Evolutionary conservation across 1,140 invertebrate species (phyloP).

Genomic region (Triops longicaudatus): DNA sequence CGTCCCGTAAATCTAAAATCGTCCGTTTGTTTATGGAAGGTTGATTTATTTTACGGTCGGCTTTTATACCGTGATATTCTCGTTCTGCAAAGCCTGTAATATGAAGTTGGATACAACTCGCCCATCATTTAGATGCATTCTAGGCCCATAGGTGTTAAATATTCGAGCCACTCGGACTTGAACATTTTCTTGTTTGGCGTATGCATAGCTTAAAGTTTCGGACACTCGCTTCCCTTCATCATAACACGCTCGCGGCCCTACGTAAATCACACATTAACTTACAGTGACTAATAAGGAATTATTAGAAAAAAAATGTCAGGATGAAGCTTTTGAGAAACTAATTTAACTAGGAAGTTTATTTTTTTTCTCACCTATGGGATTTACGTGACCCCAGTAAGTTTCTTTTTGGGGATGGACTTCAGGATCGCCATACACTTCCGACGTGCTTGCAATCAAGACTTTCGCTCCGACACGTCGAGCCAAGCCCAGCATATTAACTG

Average conservation of each 20-base stretch:
- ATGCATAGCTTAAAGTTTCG: slow-evolving; percentile 93
- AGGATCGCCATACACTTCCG: slow-evolving; percentile 98
- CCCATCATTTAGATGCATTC: slow-evolving; percentile 99
- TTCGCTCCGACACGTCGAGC: slow-evolving; percentile 88
- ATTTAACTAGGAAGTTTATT: too few species aligned
- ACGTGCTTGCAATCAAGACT: slow-evolving; percentile 93
- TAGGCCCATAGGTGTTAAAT: slow-evolving; percentile 98
- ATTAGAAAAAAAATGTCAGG: not conserved
- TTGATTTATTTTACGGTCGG: slow-evolving; percentile 2
- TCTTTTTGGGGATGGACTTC: slow-evolving; percentile 90
- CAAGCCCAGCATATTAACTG: slow-evolving; percentile 96
- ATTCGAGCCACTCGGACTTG: slow-evolving; percentile 92
- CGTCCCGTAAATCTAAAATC: slow-evolving; percentile 76
- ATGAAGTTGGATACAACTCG: slow-evolving; percentile 98
- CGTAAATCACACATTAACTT: slow-evolving; percentile 9
- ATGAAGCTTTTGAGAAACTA: too few species aligned
- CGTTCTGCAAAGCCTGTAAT: slow-evolving; percentile 86
- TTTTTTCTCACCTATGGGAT: slow-evolving; percentile 76
- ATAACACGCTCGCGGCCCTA: slow-evolving; percentile 78
- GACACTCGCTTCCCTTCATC: slow-evolving; percentile 98
- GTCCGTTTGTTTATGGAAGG: slow-evolving; percentile 27
- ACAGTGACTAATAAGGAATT: slow-evolving; percentile 1
- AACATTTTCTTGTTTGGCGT: slow-evolving; percentile 92
- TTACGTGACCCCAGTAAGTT: slow-evolving; percentile 97
- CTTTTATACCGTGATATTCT: slow-evolving; percentile 78